These are phyloP conservation scores for Rhynchophorus ferrugineus DNA, from an alignment of 1,140 invertebrate species.

Conservation along the genomic window DNA sequence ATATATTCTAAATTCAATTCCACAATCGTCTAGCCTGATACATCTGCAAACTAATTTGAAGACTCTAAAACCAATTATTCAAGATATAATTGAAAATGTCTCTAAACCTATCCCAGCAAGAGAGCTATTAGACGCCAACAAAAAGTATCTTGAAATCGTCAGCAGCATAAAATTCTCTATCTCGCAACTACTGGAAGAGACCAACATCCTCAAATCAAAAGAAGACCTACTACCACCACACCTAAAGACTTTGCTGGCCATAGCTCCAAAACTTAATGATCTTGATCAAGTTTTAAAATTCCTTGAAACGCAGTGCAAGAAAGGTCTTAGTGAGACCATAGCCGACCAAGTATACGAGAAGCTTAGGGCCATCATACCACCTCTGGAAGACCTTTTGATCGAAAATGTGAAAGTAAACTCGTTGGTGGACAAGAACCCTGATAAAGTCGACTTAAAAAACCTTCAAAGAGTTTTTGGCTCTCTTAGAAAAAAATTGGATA, in stretches of 20 bases:
- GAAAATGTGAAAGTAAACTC: conserved; percentile 24
- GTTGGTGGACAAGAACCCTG: conserved; percentile 3
- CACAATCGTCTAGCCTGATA: too few relatives aligned
- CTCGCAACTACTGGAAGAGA: conserved; percentile 9
- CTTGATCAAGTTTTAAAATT: conserved; percentile 6
- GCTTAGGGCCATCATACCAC: conserved; percentile 9
- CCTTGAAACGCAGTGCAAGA: conserved; percentile 1
- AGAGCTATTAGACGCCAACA: neutral
- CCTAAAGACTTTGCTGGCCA: neutral
- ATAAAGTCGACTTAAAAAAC: conserved; percentile 6
- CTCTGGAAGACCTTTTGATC: conserved; percentile 21
- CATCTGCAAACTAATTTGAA: too few relatives aligned
- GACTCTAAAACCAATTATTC: too few relatives aligned
- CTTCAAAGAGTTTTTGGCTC: conserved; percentile 4
- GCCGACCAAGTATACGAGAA: conserved; percentile 1
- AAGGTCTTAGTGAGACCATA: conserved; percentile 2
- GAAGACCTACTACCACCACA: neutral
- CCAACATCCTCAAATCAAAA: conserved; percentile 8
- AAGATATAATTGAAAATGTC: too few relatives aligned
- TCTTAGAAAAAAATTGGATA: conserved; percentile 12
- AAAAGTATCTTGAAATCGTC: conserved; percentile 8
- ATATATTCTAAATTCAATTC: too few relatives aligned
- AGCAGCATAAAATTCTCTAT: conserved; percentile 10
- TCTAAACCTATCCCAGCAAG: too few relatives aligned
- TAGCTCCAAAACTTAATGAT: conserved; percentile 9